These are phyloP conservation scores for Triplophysa rosa DNA, from an alignment of 2,113 vertebrate species.

Conservation along the genomic window DNA sequence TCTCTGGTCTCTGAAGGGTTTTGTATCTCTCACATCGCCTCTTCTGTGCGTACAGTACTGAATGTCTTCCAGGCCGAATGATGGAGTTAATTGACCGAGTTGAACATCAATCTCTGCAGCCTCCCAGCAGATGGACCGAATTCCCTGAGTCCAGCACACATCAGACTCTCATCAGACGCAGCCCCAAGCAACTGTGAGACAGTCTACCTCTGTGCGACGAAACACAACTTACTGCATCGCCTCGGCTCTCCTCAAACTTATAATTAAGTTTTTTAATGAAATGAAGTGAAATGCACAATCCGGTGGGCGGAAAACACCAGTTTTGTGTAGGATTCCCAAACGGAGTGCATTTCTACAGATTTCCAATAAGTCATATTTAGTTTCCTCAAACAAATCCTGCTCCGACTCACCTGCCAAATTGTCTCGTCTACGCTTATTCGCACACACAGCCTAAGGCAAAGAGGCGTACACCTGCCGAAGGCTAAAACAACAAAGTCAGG, in stretches of 20 bases:
- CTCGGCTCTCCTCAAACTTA: neutral
- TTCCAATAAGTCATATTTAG: constrained; percentile 7
- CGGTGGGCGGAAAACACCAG: neutral
- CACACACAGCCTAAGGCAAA: neutral
- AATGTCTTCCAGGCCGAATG: constrained; percentile 68
- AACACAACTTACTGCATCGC: neutral
- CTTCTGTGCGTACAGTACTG: constrained; percentile 56
- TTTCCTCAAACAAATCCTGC: constrained; percentile 12
- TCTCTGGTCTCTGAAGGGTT: neutral
- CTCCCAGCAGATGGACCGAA: constrained; percentile 70
- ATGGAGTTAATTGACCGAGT: constrained; percentile 73
- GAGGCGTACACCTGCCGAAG: neutral
- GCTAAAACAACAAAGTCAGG: constrained; percentile 50
- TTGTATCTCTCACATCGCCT: constrained; percentile 1
- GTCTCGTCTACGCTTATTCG: neutral
- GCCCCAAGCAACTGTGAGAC: constrained; percentile 50
- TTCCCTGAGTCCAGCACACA: constrained; percentile 64
- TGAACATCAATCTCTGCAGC: constrained; percentile 66
- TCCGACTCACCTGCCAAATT: neutral
- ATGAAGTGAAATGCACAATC: neutral
- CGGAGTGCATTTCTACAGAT: neutral
- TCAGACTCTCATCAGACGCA: constrained; percentile 60
- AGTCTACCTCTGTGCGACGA: neutral
- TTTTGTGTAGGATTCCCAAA: neutral
- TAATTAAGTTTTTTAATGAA: neutral